Evolutionary conservation across 1,140 invertebrate species (phyloP).

Genomic region (Acarapis woodi): DNA sequence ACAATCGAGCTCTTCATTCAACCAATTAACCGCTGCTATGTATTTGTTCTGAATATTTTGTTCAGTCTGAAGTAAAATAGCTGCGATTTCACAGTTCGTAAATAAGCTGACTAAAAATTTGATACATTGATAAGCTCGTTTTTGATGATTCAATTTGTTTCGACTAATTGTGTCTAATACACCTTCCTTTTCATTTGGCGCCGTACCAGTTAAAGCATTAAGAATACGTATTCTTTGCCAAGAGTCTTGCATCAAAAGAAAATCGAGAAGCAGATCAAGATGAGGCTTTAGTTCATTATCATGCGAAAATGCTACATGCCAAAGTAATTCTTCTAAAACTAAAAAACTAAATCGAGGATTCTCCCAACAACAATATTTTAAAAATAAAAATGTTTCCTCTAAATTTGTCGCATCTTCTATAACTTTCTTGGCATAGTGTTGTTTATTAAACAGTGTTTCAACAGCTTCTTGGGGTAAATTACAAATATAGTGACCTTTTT

Average conservation of each 20-base stretch:
- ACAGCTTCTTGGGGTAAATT: conserved; percentile 39
- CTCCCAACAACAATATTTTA: conserved; percentile 69
- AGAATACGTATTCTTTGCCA: conserved; percentile 79
- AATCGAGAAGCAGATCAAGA: conserved; percentile 54
- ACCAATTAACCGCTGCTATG: conserved; percentile 62
- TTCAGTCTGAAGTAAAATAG: conserved; percentile 42
- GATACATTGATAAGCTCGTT: conserved; percentile 82
- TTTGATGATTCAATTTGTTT: conserved; percentile 79
- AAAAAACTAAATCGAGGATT: conserved; percentile 67
- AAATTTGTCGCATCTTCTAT: conserved; percentile 72
- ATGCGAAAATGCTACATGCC: conserved; percentile 65
- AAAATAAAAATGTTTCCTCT: conserved; percentile 58
- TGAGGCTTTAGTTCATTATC: conserved; percentile 75
- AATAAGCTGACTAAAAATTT: conserved; percentile 77
- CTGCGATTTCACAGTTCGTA: conserved; percentile 37
- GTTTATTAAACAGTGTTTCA: conserved; percentile 48
- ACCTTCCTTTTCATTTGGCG: conserved; percentile 68
- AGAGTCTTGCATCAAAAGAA: conserved; percentile 68
- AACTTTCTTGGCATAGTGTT: conserved; percentile 68
- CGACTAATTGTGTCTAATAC: conserved; percentile 69
- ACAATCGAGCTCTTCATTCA: conserved; percentile 71
- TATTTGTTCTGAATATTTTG: conserved; percentile 52
- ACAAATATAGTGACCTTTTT: conserved; percentile 31
- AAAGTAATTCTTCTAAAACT: conserved; percentile 60
- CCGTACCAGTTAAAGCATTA: conserved; percentile 51